A percentile compares a stretch with the other conserved stretches of the same genome.
phyloP scores from a whole-genome alignment of 64 coral and sea anemone genomes.

The Platygyra sinensis region DNA sequence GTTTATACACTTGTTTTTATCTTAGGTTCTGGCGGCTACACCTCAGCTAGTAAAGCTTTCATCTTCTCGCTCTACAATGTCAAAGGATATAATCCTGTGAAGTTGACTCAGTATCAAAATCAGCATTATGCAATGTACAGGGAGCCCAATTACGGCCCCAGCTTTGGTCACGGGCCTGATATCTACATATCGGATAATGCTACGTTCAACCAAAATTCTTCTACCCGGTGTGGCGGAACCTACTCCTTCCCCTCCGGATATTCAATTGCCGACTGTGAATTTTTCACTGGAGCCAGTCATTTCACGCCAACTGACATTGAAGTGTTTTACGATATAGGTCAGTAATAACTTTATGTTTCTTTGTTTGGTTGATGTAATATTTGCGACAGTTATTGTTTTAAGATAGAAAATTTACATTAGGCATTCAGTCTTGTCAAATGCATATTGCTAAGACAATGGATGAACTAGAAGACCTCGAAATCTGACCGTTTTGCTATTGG shows the following conservation, averaged over 20 bases:
- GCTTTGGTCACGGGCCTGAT: background rate
- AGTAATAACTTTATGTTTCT: background rate
- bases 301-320: conserved; percentile 20
- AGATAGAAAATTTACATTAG: no score
- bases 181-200: background rate
- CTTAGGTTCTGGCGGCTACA: background rate
- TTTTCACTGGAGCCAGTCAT: background rate
- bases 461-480: no score
- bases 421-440: no score
- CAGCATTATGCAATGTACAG: conserved; percentile 13
- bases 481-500: no score
- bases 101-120: background rate
- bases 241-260: background rate
- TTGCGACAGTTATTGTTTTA: no score
- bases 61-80: conserved; percentile 30
- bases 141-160: background rate
- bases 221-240: background rate
- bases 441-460: no score
- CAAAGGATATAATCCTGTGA: background rate
- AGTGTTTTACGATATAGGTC: conserved; percentile 5
- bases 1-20: background rate
- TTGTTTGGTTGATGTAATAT: background rate
- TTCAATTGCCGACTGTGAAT: background rate
- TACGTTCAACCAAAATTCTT: background rate
- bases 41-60: background rate